Evolutionary conservation across 2,797 vertebrate species (phyloP).

Genomic region (Aselliscus stoliczkanus): DNA sequence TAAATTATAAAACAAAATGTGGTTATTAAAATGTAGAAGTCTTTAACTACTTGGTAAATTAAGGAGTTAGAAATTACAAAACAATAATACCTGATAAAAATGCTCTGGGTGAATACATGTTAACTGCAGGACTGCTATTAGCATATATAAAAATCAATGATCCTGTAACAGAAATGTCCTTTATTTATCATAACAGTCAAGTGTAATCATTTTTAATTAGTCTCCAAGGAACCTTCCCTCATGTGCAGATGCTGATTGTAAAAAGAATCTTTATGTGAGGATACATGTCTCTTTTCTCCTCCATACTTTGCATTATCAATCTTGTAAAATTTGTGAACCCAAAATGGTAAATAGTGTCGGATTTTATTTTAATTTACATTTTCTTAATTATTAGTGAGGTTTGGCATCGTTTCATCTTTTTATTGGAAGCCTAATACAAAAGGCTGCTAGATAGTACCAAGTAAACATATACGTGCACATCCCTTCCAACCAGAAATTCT

Average conservation of each 20-base stretch:
- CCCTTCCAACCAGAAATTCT: neutral
- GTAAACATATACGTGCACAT: neutral
- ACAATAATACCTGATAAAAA: neutral
- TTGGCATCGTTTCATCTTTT: constrained; percentile 20
- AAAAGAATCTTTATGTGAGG: neutral
- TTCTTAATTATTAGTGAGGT: constrained; percentile 13
- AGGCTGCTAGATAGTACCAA: neutral
- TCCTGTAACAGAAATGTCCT: neutral
- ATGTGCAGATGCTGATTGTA: neutral
- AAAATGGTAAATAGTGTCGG: neutral
- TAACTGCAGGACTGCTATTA: neutral
- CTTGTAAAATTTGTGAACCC: neutral
- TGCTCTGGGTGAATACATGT: neutral
- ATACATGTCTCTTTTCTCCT: neutral
- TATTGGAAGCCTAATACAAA: neutral
- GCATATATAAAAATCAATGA: neutral
- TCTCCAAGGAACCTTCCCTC: neutral
- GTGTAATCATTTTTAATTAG: neutral
- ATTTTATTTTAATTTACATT: neutral
- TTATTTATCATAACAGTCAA: neutral
- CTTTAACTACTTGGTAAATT: neutral
- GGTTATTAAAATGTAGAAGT: neutral
- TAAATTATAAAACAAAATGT: neutral
- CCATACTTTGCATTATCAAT: neutral
- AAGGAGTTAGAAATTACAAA: neutral